Percentiles rank a stretch among this genome's conserved stretches.
Conservation (phyloP, 2,113 vertebrate genomes). For the Tragelaphus buxtoni region DNA sequence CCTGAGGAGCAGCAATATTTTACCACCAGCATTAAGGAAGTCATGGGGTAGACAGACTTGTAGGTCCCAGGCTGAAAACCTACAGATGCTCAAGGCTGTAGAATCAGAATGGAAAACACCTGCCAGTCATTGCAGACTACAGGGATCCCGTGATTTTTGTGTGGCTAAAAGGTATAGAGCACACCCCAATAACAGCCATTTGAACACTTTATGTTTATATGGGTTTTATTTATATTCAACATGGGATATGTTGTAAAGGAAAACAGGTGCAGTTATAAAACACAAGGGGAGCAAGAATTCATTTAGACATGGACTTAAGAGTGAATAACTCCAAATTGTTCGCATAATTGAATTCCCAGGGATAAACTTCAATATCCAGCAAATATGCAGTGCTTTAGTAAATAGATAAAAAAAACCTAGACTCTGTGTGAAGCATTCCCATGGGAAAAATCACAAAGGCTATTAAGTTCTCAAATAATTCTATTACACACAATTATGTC, state of each 20-base stretch:
- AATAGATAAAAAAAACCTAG: conserved; percentile 19
- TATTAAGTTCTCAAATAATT: conserved; percentile 68
- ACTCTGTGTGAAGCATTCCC: conserved; percentile 76
- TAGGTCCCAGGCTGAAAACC: too few relatives aligned
- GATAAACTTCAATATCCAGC: neutral
- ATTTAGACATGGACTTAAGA: conserved; percentile 49
- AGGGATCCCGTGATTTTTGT: conserved; percentile 51
- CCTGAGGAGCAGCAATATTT: neutral
- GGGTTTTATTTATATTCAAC: conserved; percentile 48
- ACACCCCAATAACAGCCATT: conserved; percentile 47
- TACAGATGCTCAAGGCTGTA: neutral
- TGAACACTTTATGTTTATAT: neutral
- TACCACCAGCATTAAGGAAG: neutral
- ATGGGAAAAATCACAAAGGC: conserved; percentile 48
- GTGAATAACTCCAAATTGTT: conserved; percentile 59
- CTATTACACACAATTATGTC: conserved; percentile 77
- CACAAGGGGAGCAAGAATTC: conserved; percentile 40
- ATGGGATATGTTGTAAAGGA: neutral
- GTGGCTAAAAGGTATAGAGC: conserved; percentile 74
- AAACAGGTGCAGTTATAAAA: neutral
- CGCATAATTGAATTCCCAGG: conserved; percentile 9
- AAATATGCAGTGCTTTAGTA: neutral
- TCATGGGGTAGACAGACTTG: neutral
- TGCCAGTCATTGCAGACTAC: conserved; percentile 57
- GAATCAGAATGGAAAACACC: neutral